Base-by-base conservation (phyloP, 2,113 vertebrate genomes). In the Bungarus multicinctus region DNA sequence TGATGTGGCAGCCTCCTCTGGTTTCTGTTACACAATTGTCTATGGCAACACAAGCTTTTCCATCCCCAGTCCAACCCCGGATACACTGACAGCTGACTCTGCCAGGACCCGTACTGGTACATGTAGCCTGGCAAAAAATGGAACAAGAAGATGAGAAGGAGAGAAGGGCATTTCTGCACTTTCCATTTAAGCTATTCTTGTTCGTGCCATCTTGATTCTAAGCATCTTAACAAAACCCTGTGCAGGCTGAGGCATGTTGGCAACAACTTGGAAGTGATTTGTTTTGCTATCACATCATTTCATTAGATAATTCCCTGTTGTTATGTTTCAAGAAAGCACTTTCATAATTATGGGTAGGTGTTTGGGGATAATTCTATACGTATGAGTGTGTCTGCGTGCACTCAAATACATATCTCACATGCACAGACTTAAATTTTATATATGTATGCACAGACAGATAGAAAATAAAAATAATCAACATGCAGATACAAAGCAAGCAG, bases 21-120 rank as follows among this genome's bases (percentile, higher is more conserved):
- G 87, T 97, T 45, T 97, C 97, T 96, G 98, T 94, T 94, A 97
- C 93, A 94, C 99, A 99, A 96, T 98, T 98, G 91, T 99, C 98
- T 23, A 99, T 97, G 94, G 98, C 98, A 90, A 98, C 93, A 6
- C 99, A 99, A 90, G 95, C 94, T 18, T 94, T 97, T 4, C 99
- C 99, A 0, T 99, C 99, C 9, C 99, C 99, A 0, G 96, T 98
- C 99, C 99, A 99, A 90, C 99, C 99, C 23, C 97, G 96, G 22
- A 96, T 96, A 93, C 99, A 99, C 16, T 98, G 96, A 94, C 98
- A 98, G 3, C 96, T 98, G 22, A 95, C 96, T 0, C 94, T 98
- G 81, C 98, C 98, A 0, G 97, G 98, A 64, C 96, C 97, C 0
- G 94, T 94, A 20, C 97, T 98, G 89, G 97, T 95, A 96, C 99